Conservation (phyloP, 2,888 invertebrate species). For the Helleia helle region DNA sequence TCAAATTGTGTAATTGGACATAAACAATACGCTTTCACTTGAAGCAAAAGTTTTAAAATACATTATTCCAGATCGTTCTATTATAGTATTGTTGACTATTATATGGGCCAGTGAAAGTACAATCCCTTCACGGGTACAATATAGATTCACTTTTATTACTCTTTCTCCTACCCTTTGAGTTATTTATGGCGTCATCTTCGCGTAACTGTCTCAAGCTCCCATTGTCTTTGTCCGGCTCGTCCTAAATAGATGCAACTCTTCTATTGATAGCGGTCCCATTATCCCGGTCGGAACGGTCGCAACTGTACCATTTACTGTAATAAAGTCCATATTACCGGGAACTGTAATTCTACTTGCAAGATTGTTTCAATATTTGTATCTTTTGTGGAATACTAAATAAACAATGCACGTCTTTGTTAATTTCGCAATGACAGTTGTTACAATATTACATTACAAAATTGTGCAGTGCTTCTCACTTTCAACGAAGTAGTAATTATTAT, state of each 20-base stretch:
- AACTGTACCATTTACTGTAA: background rate
- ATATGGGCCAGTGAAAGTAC: slow-evolving; percentile 50
- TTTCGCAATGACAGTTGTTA: background rate
- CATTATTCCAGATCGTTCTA: background rate
- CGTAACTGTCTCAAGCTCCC: slow-evolving; percentile 36
- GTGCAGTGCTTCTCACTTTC: background rate
- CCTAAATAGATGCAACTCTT: slow-evolving; percentile 65
- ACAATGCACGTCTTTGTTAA: background rate
- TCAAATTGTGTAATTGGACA: no score
- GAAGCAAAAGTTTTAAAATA: no score
- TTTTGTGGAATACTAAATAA: background rate
- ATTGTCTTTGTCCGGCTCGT: slow-evolving; percentile 31
- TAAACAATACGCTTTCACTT: no score
- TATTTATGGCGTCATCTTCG: slow-evolving; percentile 54
- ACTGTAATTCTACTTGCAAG: background rate
- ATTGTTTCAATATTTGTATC: background rate
- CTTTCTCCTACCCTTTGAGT: slow-evolving; percentile 49
- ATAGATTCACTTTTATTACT: slow-evolving; percentile 65
- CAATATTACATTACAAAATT: background rate
- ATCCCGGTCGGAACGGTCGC: slow-evolving; percentile 26
- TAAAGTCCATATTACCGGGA: background rate
- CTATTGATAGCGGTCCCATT: slow-evolving; percentile 54
- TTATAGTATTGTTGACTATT: slow-evolving; percentile 9
- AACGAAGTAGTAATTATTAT: no score
- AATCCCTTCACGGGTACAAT: slow-evolving; percentile 27